Conservation (phyloP, 2,888 invertebrate genomes). For the Synanthedon myopaeformis region DNA sequence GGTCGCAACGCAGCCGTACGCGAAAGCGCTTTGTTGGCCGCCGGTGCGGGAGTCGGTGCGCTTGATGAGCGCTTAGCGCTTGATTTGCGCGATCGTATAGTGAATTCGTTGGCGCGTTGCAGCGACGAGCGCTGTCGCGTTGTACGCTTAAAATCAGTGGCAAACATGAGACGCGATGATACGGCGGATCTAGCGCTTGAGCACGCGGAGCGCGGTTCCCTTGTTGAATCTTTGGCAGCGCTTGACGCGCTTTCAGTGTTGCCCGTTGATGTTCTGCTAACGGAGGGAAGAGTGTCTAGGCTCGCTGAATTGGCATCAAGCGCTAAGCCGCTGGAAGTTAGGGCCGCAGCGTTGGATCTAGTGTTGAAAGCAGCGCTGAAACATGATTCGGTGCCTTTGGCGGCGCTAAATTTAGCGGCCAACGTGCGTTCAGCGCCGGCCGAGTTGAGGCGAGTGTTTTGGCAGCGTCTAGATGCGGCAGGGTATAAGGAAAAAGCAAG, state of each 20-base stretch:
- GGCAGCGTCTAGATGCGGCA: slow-evolving; percentile 6
- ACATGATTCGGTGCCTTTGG: slow-evolving; percentile 9
- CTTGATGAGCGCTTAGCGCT: background rate
- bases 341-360: slow-evolving; percentile 24
- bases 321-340: slow-evolving; percentile 13
- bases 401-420: slow-evolving; percentile 11
- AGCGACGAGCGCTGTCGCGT: slow-evolving; percentile 21
- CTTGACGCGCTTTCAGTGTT: slow-evolving; percentile 37
- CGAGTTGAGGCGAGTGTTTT: slow-evolving; percentile 37
- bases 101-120: slow-evolving; percentile 15
- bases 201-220: slow-evolving; percentile 11
- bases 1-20: slow-evolving; percentile 16
- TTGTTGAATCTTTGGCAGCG: slow-evolving; percentile 12
- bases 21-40: slow-evolving; percentile 5
- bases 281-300: slow-evolving; percentile 5
- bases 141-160: slow-evolving; percentile 28
- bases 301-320: slow-evolving; percentile 14
- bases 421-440: slow-evolving; percentile 11
- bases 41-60: slow-evolving; percentile 6
- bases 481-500: slow-evolving; percentile 5
- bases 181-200: slow-evolving; percentile 9
- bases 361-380: background rate
- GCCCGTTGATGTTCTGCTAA: slow-evolving; percentile 13
- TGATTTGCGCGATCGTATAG: slow-evolving; percentile 7
- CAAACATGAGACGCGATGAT: slow-evolving; percentile 26